Evolutionary conservation across 2,888 invertebrate genomes (phyloP).

Genomic region (Portevinia maculata): DNA sequence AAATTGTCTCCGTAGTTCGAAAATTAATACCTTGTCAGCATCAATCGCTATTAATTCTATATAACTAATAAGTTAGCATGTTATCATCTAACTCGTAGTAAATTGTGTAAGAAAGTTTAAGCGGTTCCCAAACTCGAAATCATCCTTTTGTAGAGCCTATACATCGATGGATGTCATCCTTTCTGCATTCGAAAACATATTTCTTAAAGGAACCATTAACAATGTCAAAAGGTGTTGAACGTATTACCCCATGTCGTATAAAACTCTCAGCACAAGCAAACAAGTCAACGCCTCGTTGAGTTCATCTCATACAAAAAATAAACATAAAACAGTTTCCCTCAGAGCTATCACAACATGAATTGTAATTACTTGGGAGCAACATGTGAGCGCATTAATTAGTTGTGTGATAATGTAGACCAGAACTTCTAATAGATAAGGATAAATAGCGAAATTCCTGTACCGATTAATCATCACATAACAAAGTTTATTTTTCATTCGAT

Average conservation of each 20-base stretch:
- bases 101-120: too few species aligned
- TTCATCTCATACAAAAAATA: conserved; percentile 7
- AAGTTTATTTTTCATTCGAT: background rate
- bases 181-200: background rate
- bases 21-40: too few species aligned
- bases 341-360: conserved; percentile 9
- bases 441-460: background rate
- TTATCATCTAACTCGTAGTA: too few species aligned
- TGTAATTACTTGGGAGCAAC: conserved; percentile 34
- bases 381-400: conserved; percentile 36
- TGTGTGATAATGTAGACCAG: background rate
- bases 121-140: too few species aligned
- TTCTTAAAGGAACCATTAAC: background rate
- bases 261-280: conserved; percentile 13
- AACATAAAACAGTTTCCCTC: conserved; percentile 7
- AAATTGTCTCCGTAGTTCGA: too few species aligned
- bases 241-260: conserved; percentile 10
- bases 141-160: too few species aligned
- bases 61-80: too few species aligned
- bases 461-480: conserved; percentile 34
- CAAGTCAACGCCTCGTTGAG: conserved; percentile 12
- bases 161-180: background rate
- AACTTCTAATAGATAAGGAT: conserved; percentile 11
- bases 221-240: conserved; percentile 20
- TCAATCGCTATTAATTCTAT: too few species aligned